Conservation (phyloP, 1,140 invertebrate genomes). For the Plodia interpunctella region DNA sequence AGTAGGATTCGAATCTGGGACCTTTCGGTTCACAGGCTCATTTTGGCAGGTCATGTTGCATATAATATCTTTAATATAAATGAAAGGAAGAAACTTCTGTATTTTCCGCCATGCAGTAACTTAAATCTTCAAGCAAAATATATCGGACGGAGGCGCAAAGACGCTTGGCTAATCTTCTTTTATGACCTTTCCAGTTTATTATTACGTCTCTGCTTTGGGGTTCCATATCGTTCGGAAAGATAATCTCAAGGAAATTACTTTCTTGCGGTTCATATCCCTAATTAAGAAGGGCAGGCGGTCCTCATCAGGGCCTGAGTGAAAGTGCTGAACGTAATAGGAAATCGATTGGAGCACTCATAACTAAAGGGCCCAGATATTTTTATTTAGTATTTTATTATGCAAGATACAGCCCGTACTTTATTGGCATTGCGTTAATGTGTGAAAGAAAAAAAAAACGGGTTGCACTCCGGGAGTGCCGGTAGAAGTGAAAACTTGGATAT, state of each 20-base stretch:
- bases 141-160: constrained; percentile 19
- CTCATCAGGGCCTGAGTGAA: constrained; percentile 36
- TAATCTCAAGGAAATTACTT: constrained; percentile 62
- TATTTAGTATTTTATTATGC: no score
- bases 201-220: constrained; percentile 28
- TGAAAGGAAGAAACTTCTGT: neutral
- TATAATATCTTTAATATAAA: neutral
- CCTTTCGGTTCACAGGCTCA: no score
- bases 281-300: constrained; percentile 49
- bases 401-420: neutral
- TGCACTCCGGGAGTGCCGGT: no score
- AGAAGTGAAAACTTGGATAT: no score
- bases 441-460: no score
- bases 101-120: neutral
- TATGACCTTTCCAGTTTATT: constrained; percentile 27
- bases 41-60: no score
- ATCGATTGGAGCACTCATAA: constrained; percentile 31
- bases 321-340: constrained; percentile 37
- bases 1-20: no score
- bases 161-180: constrained; percentile 28
- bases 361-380: neutral
- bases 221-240: constrained; percentile 41
- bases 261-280: constrained; percentile 62
- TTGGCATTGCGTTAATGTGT: no score
- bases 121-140: neutral